Percentiles rank a stretch among this genome's conserved stretches.
Conservation (phyloP, 2,888 invertebrate species). For the Julus scanicus region DNA sequence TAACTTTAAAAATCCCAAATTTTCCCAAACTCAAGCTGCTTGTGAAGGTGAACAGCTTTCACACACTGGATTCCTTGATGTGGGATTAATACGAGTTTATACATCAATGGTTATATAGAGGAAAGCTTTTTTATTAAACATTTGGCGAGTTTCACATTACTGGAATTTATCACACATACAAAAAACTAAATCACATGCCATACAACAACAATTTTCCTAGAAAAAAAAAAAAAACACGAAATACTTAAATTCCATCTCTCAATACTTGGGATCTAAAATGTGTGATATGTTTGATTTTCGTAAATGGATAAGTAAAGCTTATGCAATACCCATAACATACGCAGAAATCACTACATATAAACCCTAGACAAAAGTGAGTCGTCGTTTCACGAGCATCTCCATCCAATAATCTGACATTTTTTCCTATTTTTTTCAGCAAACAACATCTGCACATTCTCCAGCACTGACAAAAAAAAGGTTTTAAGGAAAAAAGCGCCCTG, state of each 20-base stretch:
- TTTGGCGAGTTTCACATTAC: not conserved
- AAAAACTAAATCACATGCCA: not conserved
- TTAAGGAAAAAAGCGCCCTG: constrained; percentile 9
- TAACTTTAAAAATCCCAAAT: not conserved
- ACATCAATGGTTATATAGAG: not conserved
- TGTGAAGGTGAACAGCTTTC: not conserved
- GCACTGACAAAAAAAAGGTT: constrained; percentile 5
- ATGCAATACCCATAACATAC: not conserved
- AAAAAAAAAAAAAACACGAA: not conserved
- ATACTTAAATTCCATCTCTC: not conserved
- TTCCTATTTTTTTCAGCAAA: not conserved
- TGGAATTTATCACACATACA: not conserved
- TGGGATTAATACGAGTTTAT: not conserved
- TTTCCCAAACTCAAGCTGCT: not conserved
- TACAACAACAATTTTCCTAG: not conserved
- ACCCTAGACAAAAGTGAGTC: constrained; percentile 3
- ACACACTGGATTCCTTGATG: not conserved
- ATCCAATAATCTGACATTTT: not conserved
- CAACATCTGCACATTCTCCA: constrained; percentile 27
- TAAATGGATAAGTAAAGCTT: not conserved
- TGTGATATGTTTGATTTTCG: not conserved
- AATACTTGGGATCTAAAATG: not conserved
- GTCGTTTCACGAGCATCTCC: not conserved
- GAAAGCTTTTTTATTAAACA: not conserved
- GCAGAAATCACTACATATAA: constrained; percentile 22